Evolutionary conservation across 1,140 invertebrate species (phyloP).

Genomic region (roundworm (Caenorhabditis elegans)): WBcel235 BX284604.4:4649501-4650000

Average conservation of each 20-base stretch:
- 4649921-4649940: not conserved
- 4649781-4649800: constrained; percentile 14
- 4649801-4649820: not conserved
- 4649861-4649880: constrained; percentile 13
- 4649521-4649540: constrained; percentile 23
- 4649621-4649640: not conserved
- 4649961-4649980: not conserved
- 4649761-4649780: not conserved
- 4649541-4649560: too few relatives aligned
- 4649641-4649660: not conserved
- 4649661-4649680: not conserved
- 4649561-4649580: not conserved
- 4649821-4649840: too few relatives aligned
- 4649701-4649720: not conserved
- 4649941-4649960: not conserved
- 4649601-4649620: not conserved
- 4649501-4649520: not conserved
- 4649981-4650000: not conserved
- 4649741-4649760: not conserved
- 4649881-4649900: not conserved
- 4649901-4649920: not conserved
- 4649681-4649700: not conserved
- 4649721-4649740: not conserved
- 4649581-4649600: not conserved
- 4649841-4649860: not conserved